phyloP scores from a whole-genome alignment of 2,797 vertebrate species.

The Crax fasciolata region DNA sequence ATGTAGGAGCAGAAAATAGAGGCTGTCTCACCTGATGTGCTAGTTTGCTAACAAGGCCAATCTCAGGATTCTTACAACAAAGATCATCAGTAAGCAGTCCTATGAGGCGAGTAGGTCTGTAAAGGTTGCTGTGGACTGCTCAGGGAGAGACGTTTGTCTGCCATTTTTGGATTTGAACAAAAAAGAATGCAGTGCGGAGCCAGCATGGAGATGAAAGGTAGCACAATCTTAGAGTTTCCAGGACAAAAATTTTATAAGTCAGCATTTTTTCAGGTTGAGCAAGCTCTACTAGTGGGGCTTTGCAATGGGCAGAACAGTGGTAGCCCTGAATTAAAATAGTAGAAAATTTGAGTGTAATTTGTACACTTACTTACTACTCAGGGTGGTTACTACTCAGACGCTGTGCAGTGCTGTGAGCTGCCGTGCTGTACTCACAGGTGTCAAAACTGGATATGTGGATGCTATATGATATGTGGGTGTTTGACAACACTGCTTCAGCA shows the following conservation, averaged over 20 bases:
- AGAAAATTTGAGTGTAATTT: background rate
- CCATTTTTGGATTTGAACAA: fast-evolving
- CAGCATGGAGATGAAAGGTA: background rate
- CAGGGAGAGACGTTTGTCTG: background rate
- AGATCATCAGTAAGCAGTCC: background rate
- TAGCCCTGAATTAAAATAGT: background rate
- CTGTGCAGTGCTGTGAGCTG: background rate
- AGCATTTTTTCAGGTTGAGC: background rate
- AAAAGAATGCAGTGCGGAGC: background rate
- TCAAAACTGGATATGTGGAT: background rate
- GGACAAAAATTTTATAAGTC: background rate
- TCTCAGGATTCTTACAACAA: background rate
- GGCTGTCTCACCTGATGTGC: background rate
- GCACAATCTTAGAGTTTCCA: background rate
- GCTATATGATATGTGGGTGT: background rate
- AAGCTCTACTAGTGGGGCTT: background rate
- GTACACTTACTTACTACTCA: too few relatives aligned
- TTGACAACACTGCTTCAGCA: background rate
- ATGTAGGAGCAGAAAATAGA: background rate
- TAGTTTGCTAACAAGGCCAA: background rate
- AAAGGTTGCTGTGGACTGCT: background rate
- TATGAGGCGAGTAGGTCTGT: fast-evolving
- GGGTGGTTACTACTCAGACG: background rate
- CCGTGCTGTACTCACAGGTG: background rate
- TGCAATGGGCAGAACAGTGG: background rate